Percentiles rank a stretch among this genome's conserved stretches.
phyloP scores from a whole-genome alignment of 2,113 vertebrate species.

The Hylia prasina region DNA sequence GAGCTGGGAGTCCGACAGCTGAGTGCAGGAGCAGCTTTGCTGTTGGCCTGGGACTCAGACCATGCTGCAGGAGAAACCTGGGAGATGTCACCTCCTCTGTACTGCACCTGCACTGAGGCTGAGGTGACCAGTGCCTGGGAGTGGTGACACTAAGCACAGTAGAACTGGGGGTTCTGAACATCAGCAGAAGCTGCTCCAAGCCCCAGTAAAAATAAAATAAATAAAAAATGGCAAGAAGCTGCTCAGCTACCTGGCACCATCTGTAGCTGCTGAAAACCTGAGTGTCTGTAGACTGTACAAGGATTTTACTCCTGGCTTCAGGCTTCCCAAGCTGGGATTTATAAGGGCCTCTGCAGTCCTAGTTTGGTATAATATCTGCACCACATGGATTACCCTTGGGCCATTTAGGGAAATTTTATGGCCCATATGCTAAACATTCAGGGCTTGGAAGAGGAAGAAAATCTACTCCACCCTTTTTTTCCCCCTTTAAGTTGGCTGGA shows the following conservation, averaged over 20 bases:
- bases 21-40: not conserved
- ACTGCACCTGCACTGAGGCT: not conserved
- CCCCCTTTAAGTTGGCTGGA: not conserved
- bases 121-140: not conserved
- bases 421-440: conserved; percentile 33
- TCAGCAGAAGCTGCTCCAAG: not conserved
- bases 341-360: not conserved
- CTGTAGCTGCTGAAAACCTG: not conserved
- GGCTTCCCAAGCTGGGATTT: not conserved
- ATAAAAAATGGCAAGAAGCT: not conserved
- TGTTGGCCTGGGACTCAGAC: not conserved
- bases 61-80: not conserved
- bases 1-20: not conserved
- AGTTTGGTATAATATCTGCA: not conserved
- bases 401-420: not conserved
- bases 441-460: not conserved
- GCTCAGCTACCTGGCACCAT: not conserved
- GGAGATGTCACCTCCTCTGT: not conserved
- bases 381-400: not conserved
- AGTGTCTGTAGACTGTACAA: not conserved
- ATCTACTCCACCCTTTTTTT: not conserved
- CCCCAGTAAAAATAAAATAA: not conserved
- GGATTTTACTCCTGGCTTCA: conserved; percentile 16
- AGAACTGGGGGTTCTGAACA: not conserved
- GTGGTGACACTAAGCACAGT: not conserved